These are phyloP conservation scores for Ichneumoninae sp. DNA, from an alignment of 2,888 invertebrate species.

Conservation along the genomic window DNA sequence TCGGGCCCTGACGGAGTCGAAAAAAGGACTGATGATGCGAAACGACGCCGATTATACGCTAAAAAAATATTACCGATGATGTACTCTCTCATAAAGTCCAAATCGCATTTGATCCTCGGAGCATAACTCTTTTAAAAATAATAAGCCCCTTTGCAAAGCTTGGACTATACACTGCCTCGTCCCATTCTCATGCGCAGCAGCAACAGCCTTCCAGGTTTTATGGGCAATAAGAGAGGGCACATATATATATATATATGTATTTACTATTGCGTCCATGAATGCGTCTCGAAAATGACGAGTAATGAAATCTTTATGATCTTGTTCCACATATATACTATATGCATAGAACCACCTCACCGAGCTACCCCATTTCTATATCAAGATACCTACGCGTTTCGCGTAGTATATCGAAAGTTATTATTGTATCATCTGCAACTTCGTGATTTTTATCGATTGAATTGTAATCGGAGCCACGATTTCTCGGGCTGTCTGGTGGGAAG, in stretches of 20 bases:
- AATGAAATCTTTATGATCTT: slow-evolving; percentile 26
- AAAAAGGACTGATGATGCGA: too few relatives aligned
- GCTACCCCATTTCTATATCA: background rate
- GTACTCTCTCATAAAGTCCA: background rate
- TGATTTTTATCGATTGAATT: background rate
- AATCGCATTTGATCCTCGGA: background rate
- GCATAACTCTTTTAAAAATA: background rate
- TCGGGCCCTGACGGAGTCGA: too few relatives aligned
- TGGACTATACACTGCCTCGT: background rate
- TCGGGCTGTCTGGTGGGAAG: background rate
- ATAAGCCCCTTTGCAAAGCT: slow-evolving; percentile 2
- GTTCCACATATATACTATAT: background rate
- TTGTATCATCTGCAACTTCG: background rate
- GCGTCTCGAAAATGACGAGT: slow-evolving; percentile 20
- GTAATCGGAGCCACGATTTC: background rate
- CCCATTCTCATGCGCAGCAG: background rate
- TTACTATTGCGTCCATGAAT: slow-evolving; percentile 26
- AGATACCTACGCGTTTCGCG: background rate
- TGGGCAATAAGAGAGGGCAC: slow-evolving; percentile 34
- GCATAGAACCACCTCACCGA: background rate
- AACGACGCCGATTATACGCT: background rate
- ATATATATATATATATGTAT: background rate
- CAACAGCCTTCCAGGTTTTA: slow-evolving; percentile 35
- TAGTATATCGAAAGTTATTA: background rate
- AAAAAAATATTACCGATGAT: background rate